Evolutionary conservation across 2,113 vertebrate genomes (phyloP), one percentile per base, ranked within the genome.

Genomic region (Ochotona princeps): DNA sequence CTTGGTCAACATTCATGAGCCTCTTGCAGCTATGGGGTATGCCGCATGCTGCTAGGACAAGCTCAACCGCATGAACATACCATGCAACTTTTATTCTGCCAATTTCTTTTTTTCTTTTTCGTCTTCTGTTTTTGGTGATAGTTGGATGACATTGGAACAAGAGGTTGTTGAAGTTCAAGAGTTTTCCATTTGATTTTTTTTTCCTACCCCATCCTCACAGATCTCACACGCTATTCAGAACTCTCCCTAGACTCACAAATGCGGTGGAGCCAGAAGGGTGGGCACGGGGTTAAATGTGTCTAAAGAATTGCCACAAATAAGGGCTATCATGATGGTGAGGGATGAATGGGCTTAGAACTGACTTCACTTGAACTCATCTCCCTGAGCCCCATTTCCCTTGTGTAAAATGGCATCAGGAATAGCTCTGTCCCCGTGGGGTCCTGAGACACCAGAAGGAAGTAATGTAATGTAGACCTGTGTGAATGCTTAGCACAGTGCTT

Each of bases 321-420:
- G 26, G 32, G 26, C 5, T 13, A 8, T 28, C 9, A 49, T 28
- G 30, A 8, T 13, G 4, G 26, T 75, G n/a, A 26, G 67, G 7
- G 9, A 7, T 5, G 0, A 23, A 7, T 5, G 28, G 54, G 11
- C 5, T 74, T 44, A 63, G 1, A 57, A n/a, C 49, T 49, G 5
- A 54, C 10, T 61, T 88, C 49, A 1, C 4, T n/a, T n/a, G n/a
- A n/a, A n/a, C n/a, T n/a, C n/a, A n/a, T n/a, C n/a, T n/a, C n/a
- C 35, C 25, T 44, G 80, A 38, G 63, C 6, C 23, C 35, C 20
- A 26, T 49, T 79, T 61, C 30, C 5, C 2, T 49, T 26, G 1
- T 38, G 9, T 5, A 86, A 89, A 65, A 25, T 26, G 51, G 7
- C 10, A 4, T 47, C 57, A 9, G 86, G 35, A 49, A 69, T 26